Conservation (phyloP, 1,140 invertebrate genomes). For the Acromyrmex echinatior region DNA sequence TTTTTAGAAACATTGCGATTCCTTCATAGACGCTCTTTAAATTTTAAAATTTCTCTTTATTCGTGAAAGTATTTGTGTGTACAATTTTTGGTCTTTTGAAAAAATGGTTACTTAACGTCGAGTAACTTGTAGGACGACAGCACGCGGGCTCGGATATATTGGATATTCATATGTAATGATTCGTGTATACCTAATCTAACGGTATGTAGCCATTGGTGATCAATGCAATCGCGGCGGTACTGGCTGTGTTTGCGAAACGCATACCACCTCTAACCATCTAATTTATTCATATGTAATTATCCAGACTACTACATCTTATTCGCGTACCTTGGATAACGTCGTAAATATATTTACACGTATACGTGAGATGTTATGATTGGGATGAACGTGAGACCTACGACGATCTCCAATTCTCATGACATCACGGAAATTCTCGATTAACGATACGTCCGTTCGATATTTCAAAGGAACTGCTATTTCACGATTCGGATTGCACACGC, state of each 20-base stretch:
- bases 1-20: not conserved
- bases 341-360: slow-evolving; percentile 29
- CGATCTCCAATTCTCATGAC: slow-evolving; percentile 45
- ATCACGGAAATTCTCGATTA: slow-evolving; percentile 46
- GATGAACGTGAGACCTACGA: slow-evolving; percentile 49
- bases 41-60: not conserved
- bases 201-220: slow-evolving; percentile 58
- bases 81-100: not conserved
- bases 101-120: slow-evolving; percentile 40
- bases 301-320: slow-evolving; percentile 31
- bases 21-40: no score
- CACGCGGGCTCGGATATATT: not conserved
- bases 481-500: slow-evolving; percentile 8
- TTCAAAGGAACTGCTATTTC: slow-evolving; percentile 43
- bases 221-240: slow-evolving; percentile 52
- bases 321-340: not conserved
- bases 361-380: slow-evolving; percentile 47
- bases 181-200: slow-evolving; percentile 54
- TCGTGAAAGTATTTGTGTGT: not conserved
- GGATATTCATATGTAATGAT: slow-evolving; percentile 53
- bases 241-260: slow-evolving; percentile 55
- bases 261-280: slow-evolving; percentile 20
- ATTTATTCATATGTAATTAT: slow-evolving; percentile 60
- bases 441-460: slow-evolving; percentile 35
- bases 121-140: not conserved